Evolutionary conservation across 1,140 invertebrate genomes (phyloP), one percentile per base, ranked within the genome.

Genomic region (Aphelinus certus): DNA sequence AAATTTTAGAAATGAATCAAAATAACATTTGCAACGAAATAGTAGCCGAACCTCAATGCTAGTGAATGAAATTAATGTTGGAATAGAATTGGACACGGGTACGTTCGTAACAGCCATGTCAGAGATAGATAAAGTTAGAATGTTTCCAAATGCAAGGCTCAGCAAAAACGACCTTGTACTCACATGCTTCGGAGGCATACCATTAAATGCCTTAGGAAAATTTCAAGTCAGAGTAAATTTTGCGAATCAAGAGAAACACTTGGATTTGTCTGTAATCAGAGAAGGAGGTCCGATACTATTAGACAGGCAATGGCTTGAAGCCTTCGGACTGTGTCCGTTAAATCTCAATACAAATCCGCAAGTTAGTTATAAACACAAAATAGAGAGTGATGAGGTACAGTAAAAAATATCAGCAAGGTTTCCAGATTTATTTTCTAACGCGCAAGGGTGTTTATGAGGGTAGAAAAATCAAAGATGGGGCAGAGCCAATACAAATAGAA

Each of bases 391-490:
- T 56, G 45, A 45, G 57, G 45, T 53, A 6, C 4, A 53, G 51
- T 9, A 62, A 62, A 4, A 45, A 62, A 45, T 62, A 3, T 45
- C 45, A 46, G 43, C 42, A 45, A 42, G 45, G 45, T 62, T 62
- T 62, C 60, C 60, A 79, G 73, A 66, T 26, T 83, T 83, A 53
- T 62, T 62, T 80, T 83, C 70, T 66, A 81, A 79, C 43, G 79
- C 48, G 4, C 26, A 62, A 60, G 66, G 73, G 1, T 55, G 46
- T 55, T 75, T 48, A 48, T 70, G 46, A n/a, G 55, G 53, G 43
- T 9, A 51, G 47, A 63, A 63, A n/a, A 42, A 47, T 63, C 9
- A 63, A 63, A 53, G 51, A 53, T 60, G 26, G 26, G 4, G 58
- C 58, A 26, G 1, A 43, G 1, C 26, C 9, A 7, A n/a, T 60